phyloP scores from a whole-genome alignment of 2,113 vertebrate species.

The Talpa occidentalis region DNA sequence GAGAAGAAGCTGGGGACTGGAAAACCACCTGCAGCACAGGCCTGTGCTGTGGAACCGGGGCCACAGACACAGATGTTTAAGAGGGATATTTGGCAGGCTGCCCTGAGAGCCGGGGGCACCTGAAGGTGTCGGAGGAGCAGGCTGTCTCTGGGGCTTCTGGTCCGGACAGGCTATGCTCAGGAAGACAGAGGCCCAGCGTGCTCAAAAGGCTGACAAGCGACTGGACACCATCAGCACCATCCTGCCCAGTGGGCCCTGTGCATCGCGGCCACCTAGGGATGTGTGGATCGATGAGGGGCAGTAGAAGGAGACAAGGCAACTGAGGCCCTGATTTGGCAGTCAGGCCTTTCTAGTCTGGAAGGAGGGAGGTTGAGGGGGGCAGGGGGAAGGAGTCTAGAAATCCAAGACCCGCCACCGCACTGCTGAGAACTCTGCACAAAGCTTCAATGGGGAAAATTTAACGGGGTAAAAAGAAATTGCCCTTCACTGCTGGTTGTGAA shows the following conservation, averaged over 20 bases:
- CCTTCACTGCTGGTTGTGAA: not conserved
- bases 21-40: not conserved
- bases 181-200: not conserved
- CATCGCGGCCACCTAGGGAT: not conserved
- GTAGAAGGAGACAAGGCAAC: not conserved
- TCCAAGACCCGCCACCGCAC: not conserved
- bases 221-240: not conserved
- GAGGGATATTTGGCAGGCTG: not conserved
- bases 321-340: not conserved
- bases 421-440: not conserved
- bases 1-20: not conserved
- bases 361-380: not conserved
- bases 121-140: not conserved
- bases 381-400: not conserved
- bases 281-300: not conserved
- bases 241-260: not conserved
- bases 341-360: constrained; percentile 3
- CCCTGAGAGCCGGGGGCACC: not conserved
- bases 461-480: not conserved
- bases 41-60: not conserved
- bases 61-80: not conserved
- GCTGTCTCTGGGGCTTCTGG: not conserved
- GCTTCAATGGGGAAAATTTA: not conserved
- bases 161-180: not conserved
- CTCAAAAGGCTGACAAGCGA: not conserved